phyloP scores from a whole-genome alignment of 92 coral and sea anemone genomes.

The Parazoanthus swiftii region DNA sequence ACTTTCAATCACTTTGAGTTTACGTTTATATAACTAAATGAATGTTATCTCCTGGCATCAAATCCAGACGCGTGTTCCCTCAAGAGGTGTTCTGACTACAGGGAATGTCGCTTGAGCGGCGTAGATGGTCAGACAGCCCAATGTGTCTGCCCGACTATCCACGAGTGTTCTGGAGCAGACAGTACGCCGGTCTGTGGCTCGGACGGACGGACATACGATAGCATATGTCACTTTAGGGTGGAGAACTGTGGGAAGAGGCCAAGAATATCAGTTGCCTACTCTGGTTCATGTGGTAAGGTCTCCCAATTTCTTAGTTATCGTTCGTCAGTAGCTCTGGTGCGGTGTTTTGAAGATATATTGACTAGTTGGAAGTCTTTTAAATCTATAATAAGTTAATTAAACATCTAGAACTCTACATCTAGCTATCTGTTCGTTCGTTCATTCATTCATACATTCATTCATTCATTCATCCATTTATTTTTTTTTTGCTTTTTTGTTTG shows the following conservation, averaged over 20 bases:
- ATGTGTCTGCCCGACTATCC: constrained; percentile 78
- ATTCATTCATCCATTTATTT: too few species aligned
- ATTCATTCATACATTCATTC: too few species aligned
- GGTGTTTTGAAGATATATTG: too few species aligned
- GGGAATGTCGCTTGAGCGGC: constrained; percentile 57
- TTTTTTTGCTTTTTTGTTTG: too few species aligned
- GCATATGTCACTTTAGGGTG: constrained; percentile 74
- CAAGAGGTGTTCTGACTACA: constrained; percentile 65
- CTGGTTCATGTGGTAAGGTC: constrained; percentile 84
- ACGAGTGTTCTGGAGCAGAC: constrained; percentile 56
- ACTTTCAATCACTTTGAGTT: too few species aligned
- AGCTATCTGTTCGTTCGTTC: too few species aligned
- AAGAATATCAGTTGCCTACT: constrained; percentile 52
- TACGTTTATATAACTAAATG: too few species aligned
- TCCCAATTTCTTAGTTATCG: neutral
- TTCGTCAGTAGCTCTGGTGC: neutral
- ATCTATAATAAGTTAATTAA: too few species aligned
- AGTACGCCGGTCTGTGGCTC: constrained; percentile 76
- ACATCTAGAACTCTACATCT: too few species aligned
- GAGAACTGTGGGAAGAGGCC: constrained; percentile 63
- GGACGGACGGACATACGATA: constrained; percentile 77
- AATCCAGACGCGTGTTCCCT: constrained; percentile 77
- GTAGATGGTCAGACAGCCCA: constrained; percentile 50
- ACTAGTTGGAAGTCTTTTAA: too few species aligned
- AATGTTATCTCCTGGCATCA: neutral